Percentiles rank a stretch among this genome's conserved stretches.
Evolutionary conservation across 2,113 vertebrate species (phyloP).

Genomic region (Aphyosemion australe): DNA sequence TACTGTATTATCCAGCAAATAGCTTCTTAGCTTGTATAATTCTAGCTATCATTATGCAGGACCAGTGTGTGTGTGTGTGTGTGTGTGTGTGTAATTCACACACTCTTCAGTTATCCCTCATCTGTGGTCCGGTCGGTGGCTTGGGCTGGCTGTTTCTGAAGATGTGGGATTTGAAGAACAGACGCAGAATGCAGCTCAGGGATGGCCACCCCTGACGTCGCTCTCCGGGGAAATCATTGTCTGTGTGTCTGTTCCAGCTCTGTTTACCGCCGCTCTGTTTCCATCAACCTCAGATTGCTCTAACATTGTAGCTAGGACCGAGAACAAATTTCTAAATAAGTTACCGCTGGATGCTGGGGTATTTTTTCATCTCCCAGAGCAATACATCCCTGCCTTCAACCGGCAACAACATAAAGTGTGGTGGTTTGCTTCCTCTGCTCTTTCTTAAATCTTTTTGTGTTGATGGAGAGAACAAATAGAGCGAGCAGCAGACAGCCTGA

Average conservation of each 20-base stretch:
- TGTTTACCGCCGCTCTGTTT: constrained; percentile 34
- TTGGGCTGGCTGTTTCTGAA: constrained; percentile 4
- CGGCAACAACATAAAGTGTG: constrained; percentile 21
- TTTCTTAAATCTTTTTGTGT: constrained; percentile 25
- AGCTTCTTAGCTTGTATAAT: no score
- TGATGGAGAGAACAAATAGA: constrained; percentile 18
- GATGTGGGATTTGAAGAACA: constrained; percentile 19
- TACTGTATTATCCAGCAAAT: no score
- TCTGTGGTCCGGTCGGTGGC: background rate
- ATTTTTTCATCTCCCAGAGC: constrained; percentile 39
- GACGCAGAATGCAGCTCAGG: constrained; percentile 10
- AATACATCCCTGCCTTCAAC: constrained; percentile 25
- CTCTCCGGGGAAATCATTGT: constrained; percentile 56
- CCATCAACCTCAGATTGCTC: constrained; percentile 12
- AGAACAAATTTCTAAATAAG: constrained; percentile 35
- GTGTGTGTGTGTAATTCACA: background rate
- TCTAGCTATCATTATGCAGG: no score
- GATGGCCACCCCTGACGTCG: constrained; percentile 10
- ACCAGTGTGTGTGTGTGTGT: no score
- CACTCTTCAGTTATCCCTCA: background rate
- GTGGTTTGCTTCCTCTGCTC: constrained; percentile 8
- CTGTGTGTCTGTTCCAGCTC: constrained; percentile 32
- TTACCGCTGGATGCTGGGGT: constrained; percentile 26
- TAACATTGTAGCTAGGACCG: constrained; percentile 3
- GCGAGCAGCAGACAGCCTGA: constrained; percentile 4